Conservation (phyloP, 2,797 vertebrate species). For the Streptopelia turtur region DNA sequence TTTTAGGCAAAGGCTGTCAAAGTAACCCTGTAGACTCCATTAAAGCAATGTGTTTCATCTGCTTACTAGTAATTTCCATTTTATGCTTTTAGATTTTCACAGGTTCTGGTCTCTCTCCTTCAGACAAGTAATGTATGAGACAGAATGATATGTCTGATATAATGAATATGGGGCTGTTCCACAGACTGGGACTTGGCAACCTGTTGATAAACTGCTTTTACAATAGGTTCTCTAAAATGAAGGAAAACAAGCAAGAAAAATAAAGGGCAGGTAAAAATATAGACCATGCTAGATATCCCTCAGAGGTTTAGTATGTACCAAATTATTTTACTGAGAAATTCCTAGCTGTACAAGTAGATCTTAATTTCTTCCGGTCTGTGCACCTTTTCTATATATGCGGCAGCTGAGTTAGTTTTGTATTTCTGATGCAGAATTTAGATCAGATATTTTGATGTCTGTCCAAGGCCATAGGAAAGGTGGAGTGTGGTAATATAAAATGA, state of each 20-base stretch:
- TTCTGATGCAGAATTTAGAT: neutral
- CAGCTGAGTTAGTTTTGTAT: neutral
- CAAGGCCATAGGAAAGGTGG: neutral
- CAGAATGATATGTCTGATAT: neutral
- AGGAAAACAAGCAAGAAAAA: neutral
- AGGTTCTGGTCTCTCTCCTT: neutral
- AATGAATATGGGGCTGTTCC: neutral
- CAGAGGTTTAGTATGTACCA: neutral
- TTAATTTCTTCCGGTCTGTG: neutral
- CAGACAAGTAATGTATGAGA: neutral
- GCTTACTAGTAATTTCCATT: neutral
- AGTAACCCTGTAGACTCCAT: neutral
- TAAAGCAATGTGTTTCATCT: constrained; percentile 14
- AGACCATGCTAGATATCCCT: neutral
- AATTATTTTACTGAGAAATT: neutral
- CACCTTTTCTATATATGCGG: fast-evolving
- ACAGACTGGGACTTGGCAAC: neutral
- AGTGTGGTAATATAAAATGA: neutral
- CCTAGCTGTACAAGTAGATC: neutral
- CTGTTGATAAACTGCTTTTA: neutral
- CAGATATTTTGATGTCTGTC: neutral
- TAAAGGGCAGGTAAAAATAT: neutral
- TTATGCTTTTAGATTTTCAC: constrained; percentile 3
- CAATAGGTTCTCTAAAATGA: neutral
- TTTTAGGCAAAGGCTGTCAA: constrained; percentile 42